Conservation (phyloP, 2,888 invertebrate species). For the Lasioglossum morio region DNA sequence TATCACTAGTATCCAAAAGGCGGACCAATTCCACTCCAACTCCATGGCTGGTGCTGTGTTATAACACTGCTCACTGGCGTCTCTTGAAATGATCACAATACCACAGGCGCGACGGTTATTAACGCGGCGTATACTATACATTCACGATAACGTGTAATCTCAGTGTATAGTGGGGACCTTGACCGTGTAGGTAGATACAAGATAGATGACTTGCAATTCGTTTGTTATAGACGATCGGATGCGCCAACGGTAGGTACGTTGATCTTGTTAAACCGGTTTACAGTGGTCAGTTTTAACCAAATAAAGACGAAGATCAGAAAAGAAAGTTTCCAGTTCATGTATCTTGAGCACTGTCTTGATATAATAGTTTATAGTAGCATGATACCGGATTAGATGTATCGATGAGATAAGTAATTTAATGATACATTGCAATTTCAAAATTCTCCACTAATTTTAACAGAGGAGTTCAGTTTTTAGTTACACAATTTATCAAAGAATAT, state of each 20-base stretch:
- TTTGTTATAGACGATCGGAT: not conserved
- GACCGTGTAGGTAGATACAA: not conserved
- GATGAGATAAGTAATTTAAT: not conserved
- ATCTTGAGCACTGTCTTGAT: not conserved
- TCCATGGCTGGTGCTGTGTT: constrained; percentile 38
- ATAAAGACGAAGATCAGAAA: not conserved
- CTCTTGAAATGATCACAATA: not conserved
- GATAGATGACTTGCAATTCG: not conserved
- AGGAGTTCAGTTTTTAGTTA: not conserved
- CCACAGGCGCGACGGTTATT: not conserved
- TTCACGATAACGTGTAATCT: not conserved
- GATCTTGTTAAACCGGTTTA: not conserved
- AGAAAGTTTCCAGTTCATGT: not conserved
- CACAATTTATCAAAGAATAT: not conserved
- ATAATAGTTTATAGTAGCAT: too few species aligned
- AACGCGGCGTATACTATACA: not conserved
- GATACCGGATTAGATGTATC: too few species aligned
- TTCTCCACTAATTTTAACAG: not conserved
- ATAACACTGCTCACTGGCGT: not conserved
- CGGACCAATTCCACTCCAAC: not conserved
- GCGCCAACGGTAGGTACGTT: not conserved
- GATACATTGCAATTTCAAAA: not conserved
- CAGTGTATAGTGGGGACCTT: not conserved
- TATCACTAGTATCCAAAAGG: constrained; percentile 26
- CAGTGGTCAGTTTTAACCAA: not conserved